phyloP scores from a whole-genome alignment of 2,113 vertebrate genomes.

The Mesembrinibis cayennensis region DNA sequence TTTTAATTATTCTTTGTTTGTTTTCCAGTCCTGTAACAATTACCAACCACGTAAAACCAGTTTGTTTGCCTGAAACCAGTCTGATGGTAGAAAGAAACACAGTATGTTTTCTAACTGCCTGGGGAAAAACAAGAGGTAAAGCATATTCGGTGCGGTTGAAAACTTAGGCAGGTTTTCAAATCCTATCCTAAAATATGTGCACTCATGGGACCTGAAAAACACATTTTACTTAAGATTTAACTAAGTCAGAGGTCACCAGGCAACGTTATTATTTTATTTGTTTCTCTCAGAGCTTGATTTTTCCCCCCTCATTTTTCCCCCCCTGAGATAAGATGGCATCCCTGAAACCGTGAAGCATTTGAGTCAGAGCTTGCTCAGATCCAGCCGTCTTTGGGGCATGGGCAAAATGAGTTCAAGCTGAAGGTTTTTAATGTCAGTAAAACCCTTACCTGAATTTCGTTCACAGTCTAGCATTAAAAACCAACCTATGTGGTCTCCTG shows the following conservation, averaged over 20 bases:
- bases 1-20: background rate
- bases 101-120: slow-evolving; percentile 87
- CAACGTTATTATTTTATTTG: background rate
- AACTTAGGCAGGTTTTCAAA: background rate
- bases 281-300: background rate
- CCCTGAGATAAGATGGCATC: background rate
- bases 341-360: fast-evolving
- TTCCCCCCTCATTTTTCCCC: background rate
- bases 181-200: background rate
- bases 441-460: background rate
- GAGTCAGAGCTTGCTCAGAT: background rate
- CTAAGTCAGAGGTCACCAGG: background rate
- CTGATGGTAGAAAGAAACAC: slow-evolving; percentile 77
- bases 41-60: slow-evolving; percentile 81
- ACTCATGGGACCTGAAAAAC: background rate
- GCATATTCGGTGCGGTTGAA: fast-evolving
- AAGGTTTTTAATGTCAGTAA: background rate
- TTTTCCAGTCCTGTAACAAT: slow-evolving; percentile 80
- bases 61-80: slow-evolving; percentile 81
- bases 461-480: background rate
- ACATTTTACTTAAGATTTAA: background rate
- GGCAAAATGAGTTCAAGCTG: background rate
- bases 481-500: background rate
- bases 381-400: background rate
- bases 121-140: slow-evolving; percentile 88